Evolutionary conservation across 2,113 vertebrate species (phyloP).

Genomic region (Oxygymnocypris stewartii): DNA sequence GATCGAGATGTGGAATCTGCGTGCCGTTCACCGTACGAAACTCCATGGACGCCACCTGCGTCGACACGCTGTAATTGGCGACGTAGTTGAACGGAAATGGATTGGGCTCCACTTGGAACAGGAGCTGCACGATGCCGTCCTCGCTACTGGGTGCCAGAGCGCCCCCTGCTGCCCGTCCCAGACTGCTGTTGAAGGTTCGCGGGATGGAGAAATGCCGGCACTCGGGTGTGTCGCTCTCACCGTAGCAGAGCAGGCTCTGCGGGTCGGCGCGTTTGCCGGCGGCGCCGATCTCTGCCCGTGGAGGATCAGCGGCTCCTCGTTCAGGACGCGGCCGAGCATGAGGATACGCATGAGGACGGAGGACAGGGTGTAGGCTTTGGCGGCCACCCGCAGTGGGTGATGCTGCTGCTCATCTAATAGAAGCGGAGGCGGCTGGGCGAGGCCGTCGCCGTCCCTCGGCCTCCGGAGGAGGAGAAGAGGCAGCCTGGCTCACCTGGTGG

Average conservation of each 20-base stretch:
- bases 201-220: conserved; percentile 95
- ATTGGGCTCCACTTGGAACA: conserved; percentile 90
- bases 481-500: conserved; percentile 85
- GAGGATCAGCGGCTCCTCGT: conserved; percentile 91
- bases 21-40: conserved; percentile 90
- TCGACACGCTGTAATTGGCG: conserved; percentile 89
- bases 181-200: conserved; percentile 85
- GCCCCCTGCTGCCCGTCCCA: conserved; percentile 77
- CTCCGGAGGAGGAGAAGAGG: conserved; percentile 61
- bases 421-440: conserved; percentile 28
- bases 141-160: conserved; percentile 45
- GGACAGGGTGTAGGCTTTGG: conserved; percentile 90
- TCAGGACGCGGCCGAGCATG: conserved; percentile 91
- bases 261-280: conserved; percentile 90
- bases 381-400: conserved; percentile 81
- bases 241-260: conserved; percentile 86
- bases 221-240: conserved; percentile 74
- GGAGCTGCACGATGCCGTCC: conserved; percentile 80
- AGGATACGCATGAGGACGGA: conserved; percentile 92
- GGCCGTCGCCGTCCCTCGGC: conserved; percentile 9
- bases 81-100: conserved; percentile 95
- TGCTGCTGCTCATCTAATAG: conserved; percentile 58
- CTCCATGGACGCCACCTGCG: conserved; percentile 95
- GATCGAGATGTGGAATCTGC: conserved; percentile 87
- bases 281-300: conserved; percentile 85